phyloP scores from a whole-genome alignment of 2,888 invertebrate genomes.

The Ceraclea dissimilis region DNA sequence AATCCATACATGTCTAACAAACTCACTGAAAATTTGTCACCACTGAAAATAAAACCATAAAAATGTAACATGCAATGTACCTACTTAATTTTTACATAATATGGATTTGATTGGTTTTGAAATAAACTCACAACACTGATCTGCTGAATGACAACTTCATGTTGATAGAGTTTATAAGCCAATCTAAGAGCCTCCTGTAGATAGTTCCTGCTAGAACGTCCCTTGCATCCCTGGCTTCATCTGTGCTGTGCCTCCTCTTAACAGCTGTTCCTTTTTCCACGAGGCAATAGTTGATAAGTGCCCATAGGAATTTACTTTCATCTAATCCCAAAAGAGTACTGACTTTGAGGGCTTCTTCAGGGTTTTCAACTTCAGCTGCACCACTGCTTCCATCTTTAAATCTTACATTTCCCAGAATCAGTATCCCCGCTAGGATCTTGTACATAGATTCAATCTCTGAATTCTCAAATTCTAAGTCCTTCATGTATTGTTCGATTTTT shows the following conservation, averaged over 20 bases:
- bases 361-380: constrained; percentile 65
- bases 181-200: constrained; percentile 80
- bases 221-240: constrained; percentile 76
- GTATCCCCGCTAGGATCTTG: constrained; percentile 64
- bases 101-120: background rate
- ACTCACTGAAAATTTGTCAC: constrained; percentile 73
- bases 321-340: constrained; percentile 70
- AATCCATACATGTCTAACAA: constrained; percentile 88
- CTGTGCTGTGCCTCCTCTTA: constrained; percentile 59
- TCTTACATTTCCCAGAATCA: constrained; percentile 71
- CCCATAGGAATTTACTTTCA: constrained; percentile 76
- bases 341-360: constrained; percentile 59
- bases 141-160: constrained; percentile 73
- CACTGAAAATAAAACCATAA: constrained; percentile 48
- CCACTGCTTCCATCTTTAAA: constrained; percentile 62
- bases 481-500: constrained; percentile 55
- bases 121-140: constrained; percentile 72
- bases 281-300: constrained; percentile 78
- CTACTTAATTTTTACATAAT: background rate
- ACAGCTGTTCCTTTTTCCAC: constrained; percentile 67
- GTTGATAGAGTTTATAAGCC: constrained; percentile 81
- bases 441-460: constrained; percentile 65
- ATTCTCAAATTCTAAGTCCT: constrained; percentile 62
- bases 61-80: background rate
- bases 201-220: constrained; percentile 80